Base-by-base conservation (phyloP, 2,113 vertebrate genomes). In the Paramisgurnus dabryanus region DNA sequence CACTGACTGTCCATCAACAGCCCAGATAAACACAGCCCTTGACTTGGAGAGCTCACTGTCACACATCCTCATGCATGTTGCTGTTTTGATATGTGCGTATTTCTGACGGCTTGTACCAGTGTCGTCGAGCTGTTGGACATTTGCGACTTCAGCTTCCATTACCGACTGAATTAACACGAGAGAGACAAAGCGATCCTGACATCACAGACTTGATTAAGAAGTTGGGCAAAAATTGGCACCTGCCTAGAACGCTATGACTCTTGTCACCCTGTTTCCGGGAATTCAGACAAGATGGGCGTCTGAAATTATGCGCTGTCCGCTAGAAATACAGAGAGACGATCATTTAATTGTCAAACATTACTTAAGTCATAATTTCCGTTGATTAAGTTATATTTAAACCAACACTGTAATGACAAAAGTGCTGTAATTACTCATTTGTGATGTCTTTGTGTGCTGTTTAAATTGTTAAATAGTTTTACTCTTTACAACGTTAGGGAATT, bases 201-300 rank as follows among this genome's bases (percentile, higher is more conserved):
- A 80, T 7, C 5, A 22, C 58, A 49, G 79, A 76, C 69, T 78
- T 80, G 41, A 83, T 85, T 85, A 74, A 80, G 69, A 81, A 79
- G 60, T 85, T 76, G 60, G 70, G 49, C 15, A 34, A 47, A 70
- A 82, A 77, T 50, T 76, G 80, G 67, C 67, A 77, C 67, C 76
- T 71, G 65, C 43, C 60, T 72, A 82, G 80, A 79, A 64, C 43
- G n/a, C 5, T 74, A 27, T 63, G 65, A 82, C 57, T 70, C 18
- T 72, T 81, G 80, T 79, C 73, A 61, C 50, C 49, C 34, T 40
- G 27, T 73, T 50, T 17, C 3, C 13, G 12, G 11, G 65, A n/a
- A 65, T 67, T 65, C 47, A 60, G n/a, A 58, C 55, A 58, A 65
- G 40, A 78, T 43, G 57, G n/a, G 7, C 40, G 11, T 57, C 39